These are phyloP conservation scores for Invenusta paracnida DNA, from an alignment of 2,888 invertebrate species.

Conservation along the genomic window DNA sequence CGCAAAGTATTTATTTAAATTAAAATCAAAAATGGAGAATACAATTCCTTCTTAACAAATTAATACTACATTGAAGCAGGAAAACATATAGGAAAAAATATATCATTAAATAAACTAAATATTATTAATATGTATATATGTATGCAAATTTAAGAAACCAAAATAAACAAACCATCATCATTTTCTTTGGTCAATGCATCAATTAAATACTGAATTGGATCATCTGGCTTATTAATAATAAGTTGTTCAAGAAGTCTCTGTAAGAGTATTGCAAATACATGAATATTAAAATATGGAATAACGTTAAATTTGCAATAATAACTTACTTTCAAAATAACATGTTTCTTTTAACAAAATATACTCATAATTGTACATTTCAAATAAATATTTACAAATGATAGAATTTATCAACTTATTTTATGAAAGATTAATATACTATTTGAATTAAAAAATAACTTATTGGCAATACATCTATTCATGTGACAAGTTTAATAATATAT, in stretches of 20 bases:
- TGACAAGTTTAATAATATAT: no score
- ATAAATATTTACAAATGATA: no score
- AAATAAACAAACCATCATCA: constrained; percentile 53
- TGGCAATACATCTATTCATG: background rate
- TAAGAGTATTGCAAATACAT: constrained; percentile 40
- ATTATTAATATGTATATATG: background rate
- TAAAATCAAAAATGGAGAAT: no score
- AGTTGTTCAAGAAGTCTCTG: constrained; percentile 58
- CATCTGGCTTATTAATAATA: constrained; percentile 55
- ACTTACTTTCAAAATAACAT: background rate
- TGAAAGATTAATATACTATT: no score
- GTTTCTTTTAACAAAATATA: no score
- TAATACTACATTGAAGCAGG: no score
- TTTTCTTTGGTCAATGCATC: constrained; percentile 57
- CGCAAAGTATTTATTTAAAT: no score
- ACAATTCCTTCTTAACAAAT: no score
- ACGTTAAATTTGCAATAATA: no score
- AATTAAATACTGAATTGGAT: constrained; percentile 57
- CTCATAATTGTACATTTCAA: no score
- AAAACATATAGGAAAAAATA: no score
- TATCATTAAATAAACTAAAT: background rate
- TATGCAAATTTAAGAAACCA: background rate
- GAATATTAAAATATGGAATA: background rate
- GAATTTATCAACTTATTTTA: no score
- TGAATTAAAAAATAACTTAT: background rate